Conservation (phyloP, 2,797 vertebrate species). For the Chaenodraco wilsoni region DNA sequence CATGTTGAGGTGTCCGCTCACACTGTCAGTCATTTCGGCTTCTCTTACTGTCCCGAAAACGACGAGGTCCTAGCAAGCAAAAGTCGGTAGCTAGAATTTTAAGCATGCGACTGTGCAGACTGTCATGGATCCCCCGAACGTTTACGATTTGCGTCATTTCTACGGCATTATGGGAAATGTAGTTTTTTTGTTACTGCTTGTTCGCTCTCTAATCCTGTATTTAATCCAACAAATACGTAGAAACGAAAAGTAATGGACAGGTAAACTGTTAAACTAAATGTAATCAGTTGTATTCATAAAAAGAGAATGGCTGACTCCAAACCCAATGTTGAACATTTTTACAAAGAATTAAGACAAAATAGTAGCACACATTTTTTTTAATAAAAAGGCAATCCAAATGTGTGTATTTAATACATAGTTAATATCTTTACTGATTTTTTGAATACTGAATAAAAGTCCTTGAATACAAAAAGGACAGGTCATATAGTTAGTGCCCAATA, state of each 20-base stretch:
- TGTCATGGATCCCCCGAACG: conserved; percentile 65
- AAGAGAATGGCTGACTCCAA: too few species aligned
- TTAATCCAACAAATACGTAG: not conserved
- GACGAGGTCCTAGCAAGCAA: not conserved
- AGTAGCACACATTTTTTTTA: too few species aligned
- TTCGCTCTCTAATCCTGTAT: not conserved
- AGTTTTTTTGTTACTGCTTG: not conserved
- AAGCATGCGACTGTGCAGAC: conserved; percentile 51
- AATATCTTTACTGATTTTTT: too few species aligned
- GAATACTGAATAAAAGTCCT: too few species aligned
- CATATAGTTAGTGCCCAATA: not conserved
- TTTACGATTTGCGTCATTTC: conserved; percentile 44
- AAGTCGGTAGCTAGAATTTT: conserved; percentile 44
- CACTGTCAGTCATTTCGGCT: not conserved
- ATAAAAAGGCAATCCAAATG: too few species aligned
- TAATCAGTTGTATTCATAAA: not conserved
- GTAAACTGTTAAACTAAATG: not conserved
- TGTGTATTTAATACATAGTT: too few species aligned
- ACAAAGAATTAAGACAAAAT: too few species aligned
- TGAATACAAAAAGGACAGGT: too few species aligned
- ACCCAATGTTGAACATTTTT: too few species aligned
- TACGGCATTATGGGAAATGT: conserved; percentile 72
- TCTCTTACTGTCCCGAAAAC: not conserved
- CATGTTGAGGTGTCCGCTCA: not conserved
- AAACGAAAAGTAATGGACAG: too few species aligned